Evolutionary conservation across 2,113 vertebrate genomes (phyloP).

Genomic region (Vimba vimba): DNA sequence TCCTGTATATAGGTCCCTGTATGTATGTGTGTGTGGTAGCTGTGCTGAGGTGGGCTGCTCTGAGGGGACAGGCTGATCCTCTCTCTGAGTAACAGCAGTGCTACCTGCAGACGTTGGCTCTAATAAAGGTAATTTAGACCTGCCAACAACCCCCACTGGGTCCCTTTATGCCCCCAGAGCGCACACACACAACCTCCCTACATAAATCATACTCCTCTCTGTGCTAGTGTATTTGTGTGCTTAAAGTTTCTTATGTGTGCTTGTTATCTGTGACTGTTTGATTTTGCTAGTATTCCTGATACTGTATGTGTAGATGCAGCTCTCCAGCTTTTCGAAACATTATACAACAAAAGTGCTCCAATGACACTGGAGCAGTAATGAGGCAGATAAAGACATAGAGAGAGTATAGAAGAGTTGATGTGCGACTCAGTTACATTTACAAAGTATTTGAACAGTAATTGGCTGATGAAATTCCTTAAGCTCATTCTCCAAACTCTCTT

Average conservation of each 20-base stretch:
- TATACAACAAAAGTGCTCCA: background rate
- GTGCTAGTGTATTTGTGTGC: constrained; percentile 10
- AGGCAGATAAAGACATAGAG: background rate
- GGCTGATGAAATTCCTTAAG: constrained; percentile 32
- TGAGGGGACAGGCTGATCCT: constrained; percentile 45
- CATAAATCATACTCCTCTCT: constrained; percentile 43
- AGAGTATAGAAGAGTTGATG: background rate
- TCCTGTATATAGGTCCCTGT: background rate
- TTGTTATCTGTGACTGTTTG: constrained; percentile 3
- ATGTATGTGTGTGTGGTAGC: constrained; percentile 33
- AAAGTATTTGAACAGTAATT: constrained; percentile 32
- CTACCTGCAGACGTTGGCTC: constrained; percentile 43
- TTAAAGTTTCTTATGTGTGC: background rate
- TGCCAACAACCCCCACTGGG: constrained; percentile 45
- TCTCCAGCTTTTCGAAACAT: background rate
- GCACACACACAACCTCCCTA: constrained; percentile 34
- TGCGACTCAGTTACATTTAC: constrained; percentile 28
- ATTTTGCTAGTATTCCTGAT: background rate
- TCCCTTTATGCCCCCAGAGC: constrained; percentile 29
- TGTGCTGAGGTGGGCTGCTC: constrained; percentile 30
- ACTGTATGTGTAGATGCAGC: background rate
- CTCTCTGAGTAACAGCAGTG: constrained; percentile 42
- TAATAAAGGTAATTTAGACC: constrained; percentile 55
- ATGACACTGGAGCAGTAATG: constrained; percentile 15
- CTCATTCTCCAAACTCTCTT: constrained; percentile 38